phyloP scores from a whole-genome alignment of 1,140 invertebrate species.

The Drosophila nebulosa region DNA sequence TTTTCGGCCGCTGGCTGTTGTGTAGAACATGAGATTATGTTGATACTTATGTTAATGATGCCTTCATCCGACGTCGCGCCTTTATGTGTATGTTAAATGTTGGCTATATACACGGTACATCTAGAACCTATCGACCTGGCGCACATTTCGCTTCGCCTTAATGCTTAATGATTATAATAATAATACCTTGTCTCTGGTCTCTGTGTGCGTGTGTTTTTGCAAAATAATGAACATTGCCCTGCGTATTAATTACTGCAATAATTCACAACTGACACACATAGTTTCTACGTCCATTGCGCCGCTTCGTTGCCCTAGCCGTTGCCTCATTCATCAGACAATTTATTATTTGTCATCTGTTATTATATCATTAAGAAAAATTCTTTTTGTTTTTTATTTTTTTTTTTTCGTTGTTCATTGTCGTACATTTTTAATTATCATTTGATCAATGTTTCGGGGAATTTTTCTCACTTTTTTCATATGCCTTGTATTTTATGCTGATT shows the following conservation, averaged over 20 bases:
- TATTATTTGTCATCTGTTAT: slow-evolving; percentile 80
- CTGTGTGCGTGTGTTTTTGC: slow-evolving; percentile 8
- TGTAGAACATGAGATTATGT: slow-evolving; percentile 55
- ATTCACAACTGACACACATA: slow-evolving; percentile 51
- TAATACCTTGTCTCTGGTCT: slow-evolving; percentile 32
- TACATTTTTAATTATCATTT: slow-evolving; percentile 77
- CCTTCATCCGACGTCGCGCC: slow-evolving; percentile 30
- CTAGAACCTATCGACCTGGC: slow-evolving; percentile 29
- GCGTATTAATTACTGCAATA: slow-evolving; percentile 75
- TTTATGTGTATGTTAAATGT: background rate
- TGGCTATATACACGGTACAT: slow-evolving; percentile 10
- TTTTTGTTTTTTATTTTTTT: too few species aligned
- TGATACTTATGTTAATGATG: slow-evolving; percentile 63
- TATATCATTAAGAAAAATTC: slow-evolving; percentile 63
- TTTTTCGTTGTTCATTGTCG: slow-evolving; percentile 52
- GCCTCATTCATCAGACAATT: slow-evolving; percentile 47
- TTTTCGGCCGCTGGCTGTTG: slow-evolving; percentile 17
- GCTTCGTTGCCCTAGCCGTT: slow-evolving; percentile 56
- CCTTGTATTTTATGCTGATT: slow-evolving; percentile 54
- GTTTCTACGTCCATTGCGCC: slow-evolving; percentile 13
- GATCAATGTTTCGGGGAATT: slow-evolving; percentile 43
- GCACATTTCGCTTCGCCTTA: slow-evolving; percentile 12
- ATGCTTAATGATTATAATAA: slow-evolving; percentile 57
- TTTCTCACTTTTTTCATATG: background rate
- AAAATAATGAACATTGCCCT: slow-evolving; percentile 70